These are phyloP conservation scores for Anagrus nilaparvatae DNA, from an alignment of 1,140 invertebrate species.

Conservation along the genomic window DNA sequence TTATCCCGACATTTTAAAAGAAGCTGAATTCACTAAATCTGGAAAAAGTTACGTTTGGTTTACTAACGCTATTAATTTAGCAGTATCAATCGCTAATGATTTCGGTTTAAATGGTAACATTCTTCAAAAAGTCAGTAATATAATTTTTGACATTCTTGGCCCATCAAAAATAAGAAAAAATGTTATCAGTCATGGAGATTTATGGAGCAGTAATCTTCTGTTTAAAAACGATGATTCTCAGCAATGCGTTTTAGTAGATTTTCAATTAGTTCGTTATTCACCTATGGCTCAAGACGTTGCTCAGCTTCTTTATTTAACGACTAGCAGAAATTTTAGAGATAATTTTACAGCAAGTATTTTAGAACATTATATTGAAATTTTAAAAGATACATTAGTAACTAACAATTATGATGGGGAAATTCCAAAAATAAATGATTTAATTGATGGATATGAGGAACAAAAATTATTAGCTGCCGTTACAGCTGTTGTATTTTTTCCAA, in stretches of 20 bases:
- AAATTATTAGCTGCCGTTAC: constrained; percentile 27
- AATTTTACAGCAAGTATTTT: constrained; percentile 26
- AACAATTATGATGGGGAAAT: constrained; percentile 9
- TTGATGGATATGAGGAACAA: constrained; percentile 30
- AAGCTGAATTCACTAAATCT: constrained; percentile 36
- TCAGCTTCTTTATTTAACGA: constrained; percentile 32
- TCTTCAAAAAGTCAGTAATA: constrained; percentile 27
- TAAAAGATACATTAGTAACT: constrained; percentile 19
- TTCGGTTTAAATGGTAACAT: constrained; percentile 26
- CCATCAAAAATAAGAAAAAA: constrained; percentile 44
- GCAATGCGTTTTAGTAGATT: constrained; percentile 49
- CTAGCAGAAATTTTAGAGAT: constrained; percentile 25
- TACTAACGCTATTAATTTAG: constrained; percentile 20
- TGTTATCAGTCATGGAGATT: constrained; percentile 48
- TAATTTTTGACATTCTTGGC: constrained; percentile 36
- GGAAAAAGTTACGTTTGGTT: constrained; percentile 24
- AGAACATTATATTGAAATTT: constrained; percentile 29
- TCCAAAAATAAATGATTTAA: constrained; percentile 28
- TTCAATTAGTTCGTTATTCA: constrained; percentile 44
- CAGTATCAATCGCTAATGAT: constrained; percentile 21
- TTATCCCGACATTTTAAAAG: constrained; percentile 39
- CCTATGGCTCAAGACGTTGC: constrained; percentile 43
- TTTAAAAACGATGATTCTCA: constrained; percentile 32
- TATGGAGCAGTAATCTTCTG: constrained; percentile 54
- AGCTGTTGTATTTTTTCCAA: constrained; percentile 28